Evolutionary conservation across 2,797 vertebrate genomes (phyloP), one percentile per base, ranked within the genome.

Genomic region (Trematomus bernacchii): DNA sequence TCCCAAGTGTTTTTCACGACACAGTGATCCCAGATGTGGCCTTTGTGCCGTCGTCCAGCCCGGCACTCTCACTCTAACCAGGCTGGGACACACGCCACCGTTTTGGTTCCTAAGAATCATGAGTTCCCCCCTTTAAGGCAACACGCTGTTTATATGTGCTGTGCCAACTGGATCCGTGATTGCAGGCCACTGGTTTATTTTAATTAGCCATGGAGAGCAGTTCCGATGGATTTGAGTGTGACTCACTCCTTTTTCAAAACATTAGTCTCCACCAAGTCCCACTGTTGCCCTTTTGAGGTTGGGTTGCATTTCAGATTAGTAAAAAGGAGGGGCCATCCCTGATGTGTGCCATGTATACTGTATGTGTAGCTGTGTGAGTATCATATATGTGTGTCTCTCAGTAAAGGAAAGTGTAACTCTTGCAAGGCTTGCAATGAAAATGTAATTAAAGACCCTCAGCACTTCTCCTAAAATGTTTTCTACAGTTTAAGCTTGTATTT

Each of bases 141-240:
- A 47, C 21, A 27, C 21, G 62, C 70, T 90, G 92, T 93, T 90
- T 93, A 93, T 89, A 85, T 6, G 73, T 62, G 13, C 44, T 0
- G 12, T 79, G 86, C 90, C 91, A 93, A 79, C 70, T 85, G 86
- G 84, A 85, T 76, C 80, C 60, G 6, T 91, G 88, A 92, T 89
- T 82, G 83, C 72, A 83, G 81, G 85, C 77, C 86, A 83, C 83
- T 71, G 75, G 87, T 91, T 91, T 89, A 82, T 87, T 85, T 93
- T 87, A 91, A 93, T 93, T 92, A 91, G 82, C 73, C 90, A 78
- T 85, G 82, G 89, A 91, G 89, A 89, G 79, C 76, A 87, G 90
- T 91, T 91, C 91, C 83, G 79, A 85, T 79, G 87, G 84, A 79
- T 90, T 46, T 77, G 62, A 84, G 80, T 80, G 83, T 92, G 90